Conservation (phyloP, 2,113 vertebrate genomes). For the Antechinus flavipes region DNA sequence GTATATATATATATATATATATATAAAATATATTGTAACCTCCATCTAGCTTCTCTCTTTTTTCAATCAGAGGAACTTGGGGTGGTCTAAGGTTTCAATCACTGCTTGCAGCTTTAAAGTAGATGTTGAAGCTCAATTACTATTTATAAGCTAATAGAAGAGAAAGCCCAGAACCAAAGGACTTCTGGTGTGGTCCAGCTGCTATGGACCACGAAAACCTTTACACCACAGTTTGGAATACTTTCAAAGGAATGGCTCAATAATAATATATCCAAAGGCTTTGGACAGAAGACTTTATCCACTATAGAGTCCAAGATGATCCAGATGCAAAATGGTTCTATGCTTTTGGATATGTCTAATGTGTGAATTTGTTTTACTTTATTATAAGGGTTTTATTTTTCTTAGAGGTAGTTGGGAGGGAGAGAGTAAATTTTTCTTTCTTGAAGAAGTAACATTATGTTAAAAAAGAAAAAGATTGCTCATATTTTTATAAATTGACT, state of each 20-base stretch:
- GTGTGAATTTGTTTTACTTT: background rate
- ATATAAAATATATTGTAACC: background rate
- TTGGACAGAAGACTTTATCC: background rate
- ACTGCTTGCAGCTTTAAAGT: background rate
- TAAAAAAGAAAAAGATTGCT: background rate
- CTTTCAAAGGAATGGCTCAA: background rate
- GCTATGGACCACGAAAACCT: background rate
- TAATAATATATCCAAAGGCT: background rate
- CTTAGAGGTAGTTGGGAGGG: background rate
- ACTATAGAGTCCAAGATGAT: background rate
- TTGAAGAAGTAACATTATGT: background rate
- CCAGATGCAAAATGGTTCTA: background rate
- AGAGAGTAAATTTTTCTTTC: background rate
- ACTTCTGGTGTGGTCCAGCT: background rate
- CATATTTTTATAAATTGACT: background rate
- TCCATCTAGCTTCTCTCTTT: background rate
- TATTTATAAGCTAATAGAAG: background rate
- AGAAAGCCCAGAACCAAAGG: background rate
- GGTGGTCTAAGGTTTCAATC: background rate
- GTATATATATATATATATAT: too few species aligned
- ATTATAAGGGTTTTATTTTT: background rate
- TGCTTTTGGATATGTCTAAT: background rate
- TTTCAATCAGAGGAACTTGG: background rate
- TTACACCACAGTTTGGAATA: background rate
- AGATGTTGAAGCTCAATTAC: background rate